Evolutionary conservation across 2,888 invertebrate genomes (phyloP).

Genomic region (Nymphalis urticae): DNA sequence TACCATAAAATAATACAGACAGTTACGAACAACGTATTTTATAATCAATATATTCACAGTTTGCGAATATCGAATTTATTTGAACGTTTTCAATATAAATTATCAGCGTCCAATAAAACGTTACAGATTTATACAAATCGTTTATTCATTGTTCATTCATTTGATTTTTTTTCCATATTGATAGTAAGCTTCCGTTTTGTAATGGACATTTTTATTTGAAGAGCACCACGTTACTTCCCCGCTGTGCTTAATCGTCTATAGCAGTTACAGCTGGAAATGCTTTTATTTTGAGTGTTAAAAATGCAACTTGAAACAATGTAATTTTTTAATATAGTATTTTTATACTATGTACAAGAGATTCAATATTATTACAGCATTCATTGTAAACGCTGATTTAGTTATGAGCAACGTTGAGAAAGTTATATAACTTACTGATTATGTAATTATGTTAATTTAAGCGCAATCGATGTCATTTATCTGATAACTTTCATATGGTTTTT

Average conservation of each 20-base stretch:
- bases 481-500: too few species aligned
- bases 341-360: not conserved
- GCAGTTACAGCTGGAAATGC: constrained; percentile 20
- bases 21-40: not conserved
- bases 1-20: not conserved
- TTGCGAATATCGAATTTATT: not conserved
- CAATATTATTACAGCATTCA: too few species aligned
- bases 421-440: not conserved
- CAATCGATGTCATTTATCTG: too few species aligned
- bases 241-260: constrained; percentile 37
- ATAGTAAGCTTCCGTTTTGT: constrained; percentile 30
- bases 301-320: constrained; percentile 12
- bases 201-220: constrained; percentile 35
- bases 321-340: constrained; percentile 1
- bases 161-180: constrained; percentile 33
- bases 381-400: not conserved
- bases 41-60: not conserved
- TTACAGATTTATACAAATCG: constrained; percentile 24
- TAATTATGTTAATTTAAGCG: not conserved
- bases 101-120: constrained; percentile 1
- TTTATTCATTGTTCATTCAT: constrained; percentile 20
- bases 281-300: constrained; percentile 26
- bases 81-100: constrained; percentile 3
- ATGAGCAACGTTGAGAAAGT: too few species aligned
- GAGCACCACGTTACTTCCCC: constrained; percentile 28